phyloP scores from a whole-genome alignment of 2,113 vertebrate genomes.

The Chloroceryle aenea region DNA sequence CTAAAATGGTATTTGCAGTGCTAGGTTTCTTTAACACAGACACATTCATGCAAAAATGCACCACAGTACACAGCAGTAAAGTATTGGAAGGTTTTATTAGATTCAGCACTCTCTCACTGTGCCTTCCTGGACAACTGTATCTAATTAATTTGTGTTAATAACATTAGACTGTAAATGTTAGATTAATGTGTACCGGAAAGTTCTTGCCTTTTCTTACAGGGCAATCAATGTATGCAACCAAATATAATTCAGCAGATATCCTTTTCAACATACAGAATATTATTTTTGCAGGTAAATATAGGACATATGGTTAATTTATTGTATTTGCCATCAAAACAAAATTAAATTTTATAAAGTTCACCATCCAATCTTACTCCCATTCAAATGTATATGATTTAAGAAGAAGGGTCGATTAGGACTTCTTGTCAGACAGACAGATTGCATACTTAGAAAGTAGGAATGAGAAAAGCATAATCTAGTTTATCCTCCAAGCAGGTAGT shows the following conservation, averaged over 20 bases:
- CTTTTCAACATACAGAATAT: background rate
- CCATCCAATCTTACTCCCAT: background rate
- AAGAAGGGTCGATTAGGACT: background rate
- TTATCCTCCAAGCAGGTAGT: background rate
- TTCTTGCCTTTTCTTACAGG: background rate
- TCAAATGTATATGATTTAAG: background rate
- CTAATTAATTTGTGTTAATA: slow-evolving; percentile 11
- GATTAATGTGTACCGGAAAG: background rate
- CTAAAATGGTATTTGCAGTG: background rate
- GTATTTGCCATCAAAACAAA: background rate
- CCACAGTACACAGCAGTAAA: background rate
- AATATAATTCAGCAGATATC: background rate
- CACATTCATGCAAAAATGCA: background rate
- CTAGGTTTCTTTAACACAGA: background rate
- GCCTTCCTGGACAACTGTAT: background rate
- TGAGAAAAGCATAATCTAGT: background rate
- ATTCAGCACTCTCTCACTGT: background rate
- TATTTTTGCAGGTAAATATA: background rate
- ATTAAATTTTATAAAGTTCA: background rate
- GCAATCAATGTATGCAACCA: background rate
- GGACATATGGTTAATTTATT: background rate
- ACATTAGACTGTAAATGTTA: background rate
- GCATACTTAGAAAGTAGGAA: background rate
- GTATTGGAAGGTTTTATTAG: slow-evolving; percentile 18
- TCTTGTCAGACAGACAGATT: background rate